phyloP scores from a whole-genome alignment of 2,797 vertebrate genomes.

The Intellagama lesueurii region DNA sequence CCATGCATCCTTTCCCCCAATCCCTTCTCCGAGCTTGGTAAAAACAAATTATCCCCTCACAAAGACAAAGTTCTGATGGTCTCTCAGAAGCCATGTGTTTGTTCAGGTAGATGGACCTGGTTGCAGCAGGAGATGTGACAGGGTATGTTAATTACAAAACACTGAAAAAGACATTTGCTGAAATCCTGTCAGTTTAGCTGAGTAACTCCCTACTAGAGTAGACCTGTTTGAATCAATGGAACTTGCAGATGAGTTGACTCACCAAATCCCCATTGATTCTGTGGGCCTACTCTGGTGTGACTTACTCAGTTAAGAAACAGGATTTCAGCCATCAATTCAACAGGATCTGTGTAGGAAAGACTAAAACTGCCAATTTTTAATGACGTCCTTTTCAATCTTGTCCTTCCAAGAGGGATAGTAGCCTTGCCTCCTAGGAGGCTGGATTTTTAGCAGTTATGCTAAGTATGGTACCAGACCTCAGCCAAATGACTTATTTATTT shows the following conservation, averaged over 20 bases:
- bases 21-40: not conserved
- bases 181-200: too few species aligned
- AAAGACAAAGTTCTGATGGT: not conserved
- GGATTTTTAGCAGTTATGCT: not conserved
- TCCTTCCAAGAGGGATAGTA: not conserved
- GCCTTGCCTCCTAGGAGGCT: not conserved
- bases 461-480: not conserved
- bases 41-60: not conserved
- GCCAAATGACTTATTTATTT: not conserved
- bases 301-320: too few species aligned
- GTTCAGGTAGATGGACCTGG: not conserved
- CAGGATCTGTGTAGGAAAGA: conserved; percentile 20
- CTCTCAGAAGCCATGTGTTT: not conserved
- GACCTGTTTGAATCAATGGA: too few species aligned
- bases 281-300: too few species aligned
- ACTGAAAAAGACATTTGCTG: not conserved
- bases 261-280: too few species aligned
- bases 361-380: conserved; percentile 2
- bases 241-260: too few species aligned
- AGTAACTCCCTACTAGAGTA: too few species aligned
- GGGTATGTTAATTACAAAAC: not conserved
- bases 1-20: not conserved
- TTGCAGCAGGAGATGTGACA: conserved; percentile 18
- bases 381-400: not conserved
- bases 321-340: not conserved